Evolutionary conservation across 1,140 invertebrate genomes (phyloP), one percentile per base, ranked within the genome.

Genomic region (Hesperophylax magnus): DNA sequence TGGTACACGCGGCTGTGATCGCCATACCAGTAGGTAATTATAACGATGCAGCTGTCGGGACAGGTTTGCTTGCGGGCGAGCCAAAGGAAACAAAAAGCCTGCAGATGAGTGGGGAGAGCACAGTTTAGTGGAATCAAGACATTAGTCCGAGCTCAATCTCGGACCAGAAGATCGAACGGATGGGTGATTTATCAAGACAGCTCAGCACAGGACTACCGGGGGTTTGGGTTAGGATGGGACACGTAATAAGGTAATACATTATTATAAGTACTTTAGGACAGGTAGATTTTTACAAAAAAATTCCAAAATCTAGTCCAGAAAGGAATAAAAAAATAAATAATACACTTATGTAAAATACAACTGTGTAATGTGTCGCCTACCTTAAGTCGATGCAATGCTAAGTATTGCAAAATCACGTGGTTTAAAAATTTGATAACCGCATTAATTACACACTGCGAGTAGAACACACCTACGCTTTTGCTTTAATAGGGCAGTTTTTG

Each of bases 21-120:
- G 71, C 71, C 20, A 54, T 18, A 56, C 78, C 71, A 20, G n/a
- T 54, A 63, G 78, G 78, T 82, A 82, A 82, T 82, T 82, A 82
- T 82, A 82, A 82, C 71, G 81, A 74, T 72, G 81, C 81, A 82
- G 81, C 81, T 82, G 81, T 80, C 81, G 74, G 81, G 78, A 75
- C 81, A 82, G 81, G 81, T 82, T 82, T 80, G 81, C 81, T 74
- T 56, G 80, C 58, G 71, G 74, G 61, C 74, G 56, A 78, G 78
- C 39, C 39, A 47, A 82, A 63, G 69, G 69, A 82, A 67, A 71
- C 77, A 82, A 79, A 47, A 63, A 47, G 27, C 17, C 31, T 11
- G n/a, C 63, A 61, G 76, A 61, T 53, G 60, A 60, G 76, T 47
- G 58, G 56, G 72, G 56, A 52, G 58, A 20, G 74, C 54, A 76